Percentiles rank a stretch among this genome's conserved stretches.
These are phyloP conservation scores for Brachyhypopomus occidentalis DNA, from an alignment of 2,113 vertebrate species.

Conservation along the genomic window DNA sequence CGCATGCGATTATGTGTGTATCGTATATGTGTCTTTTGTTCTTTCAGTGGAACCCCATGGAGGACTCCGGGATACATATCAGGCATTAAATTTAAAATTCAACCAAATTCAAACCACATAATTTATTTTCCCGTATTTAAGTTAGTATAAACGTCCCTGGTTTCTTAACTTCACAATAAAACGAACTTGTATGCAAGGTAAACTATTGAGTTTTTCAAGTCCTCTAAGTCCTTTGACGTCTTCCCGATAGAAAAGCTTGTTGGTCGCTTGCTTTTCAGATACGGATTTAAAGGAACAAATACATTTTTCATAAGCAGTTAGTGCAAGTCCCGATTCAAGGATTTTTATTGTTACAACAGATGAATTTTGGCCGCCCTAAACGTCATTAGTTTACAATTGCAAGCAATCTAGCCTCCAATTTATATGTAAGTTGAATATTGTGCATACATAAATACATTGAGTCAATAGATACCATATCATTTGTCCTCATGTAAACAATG, in stretches of 20 bases:
- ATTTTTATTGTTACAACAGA: constrained; percentile 1
- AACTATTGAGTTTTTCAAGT: too few relatives aligned
- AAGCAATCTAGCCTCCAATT: too few relatives aligned
- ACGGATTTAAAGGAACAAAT: neutral
- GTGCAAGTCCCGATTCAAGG: neutral
- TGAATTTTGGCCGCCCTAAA: neutral
- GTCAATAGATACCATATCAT: neutral
- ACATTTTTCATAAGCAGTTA: neutral
- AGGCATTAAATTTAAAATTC: constrained; percentile 17
- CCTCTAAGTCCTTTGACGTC: too few relatives aligned
- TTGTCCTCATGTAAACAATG: too few relatives aligned
- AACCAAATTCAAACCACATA: neutral
- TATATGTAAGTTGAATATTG: neutral
- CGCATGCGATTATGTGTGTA: constrained; percentile 31
- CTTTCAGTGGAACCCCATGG: constrained; percentile 43
- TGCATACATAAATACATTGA: neutral
- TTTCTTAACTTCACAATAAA: neutral
- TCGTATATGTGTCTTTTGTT: constrained; percentile 42
- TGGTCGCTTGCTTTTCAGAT: neutral
- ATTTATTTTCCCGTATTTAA: neutral
- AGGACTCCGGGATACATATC: constrained; percentile 29
- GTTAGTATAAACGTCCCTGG: neutral
- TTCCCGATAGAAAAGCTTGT: neutral
- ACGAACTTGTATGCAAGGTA: neutral
- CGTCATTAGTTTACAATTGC: neutral